phyloP scores from a whole-genome alignment of 2,888 invertebrate genomes.

The Clunio marinus region DNA sequence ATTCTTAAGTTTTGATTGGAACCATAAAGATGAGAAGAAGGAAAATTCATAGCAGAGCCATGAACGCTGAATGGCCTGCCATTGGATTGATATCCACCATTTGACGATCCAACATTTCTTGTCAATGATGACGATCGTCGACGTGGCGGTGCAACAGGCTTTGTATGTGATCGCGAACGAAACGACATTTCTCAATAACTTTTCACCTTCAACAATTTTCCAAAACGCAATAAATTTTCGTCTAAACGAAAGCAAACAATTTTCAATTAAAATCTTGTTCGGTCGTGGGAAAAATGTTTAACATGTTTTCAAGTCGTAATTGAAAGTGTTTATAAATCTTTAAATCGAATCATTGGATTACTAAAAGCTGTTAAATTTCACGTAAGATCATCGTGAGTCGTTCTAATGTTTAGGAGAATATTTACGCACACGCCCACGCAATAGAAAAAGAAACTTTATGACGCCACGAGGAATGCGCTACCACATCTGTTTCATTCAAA shows the following conservation, averaged over 20 bases:
- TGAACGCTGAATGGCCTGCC: conserved; percentile 29
- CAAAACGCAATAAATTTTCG: too few species aligned
- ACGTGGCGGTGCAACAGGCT: conserved; percentile 51
- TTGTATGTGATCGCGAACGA: conserved; percentile 50
- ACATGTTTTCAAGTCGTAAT: too few species aligned
- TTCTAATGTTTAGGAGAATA: too few species aligned
- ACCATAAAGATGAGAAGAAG: conserved; percentile 14
- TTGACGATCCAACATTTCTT: conserved; percentile 43
- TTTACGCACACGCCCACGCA: not conserved
- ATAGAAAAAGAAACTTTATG: too few species aligned
- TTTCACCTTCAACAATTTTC: not conserved
- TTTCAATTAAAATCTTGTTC: too few species aligned
- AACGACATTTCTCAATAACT: conserved; percentile 47
- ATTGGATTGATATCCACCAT: conserved; percentile 42
- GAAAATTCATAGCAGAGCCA: conserved; percentile 21
- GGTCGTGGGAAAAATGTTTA: too few species aligned
- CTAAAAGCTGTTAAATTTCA: too few species aligned
- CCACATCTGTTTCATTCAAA: conserved; percentile 22
- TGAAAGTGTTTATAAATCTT: too few species aligned
- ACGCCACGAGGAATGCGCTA: not conserved
- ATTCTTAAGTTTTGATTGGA: conserved; percentile 31
- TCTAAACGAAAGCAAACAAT: too few species aligned
- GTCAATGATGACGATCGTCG: conserved; percentile 53
- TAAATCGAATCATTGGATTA: too few species aligned
- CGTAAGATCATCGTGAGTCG: too few species aligned